Base-by-base conservation (phyloP, 2,888 invertebrate species). In the Rhodophaea formosa region DNA sequence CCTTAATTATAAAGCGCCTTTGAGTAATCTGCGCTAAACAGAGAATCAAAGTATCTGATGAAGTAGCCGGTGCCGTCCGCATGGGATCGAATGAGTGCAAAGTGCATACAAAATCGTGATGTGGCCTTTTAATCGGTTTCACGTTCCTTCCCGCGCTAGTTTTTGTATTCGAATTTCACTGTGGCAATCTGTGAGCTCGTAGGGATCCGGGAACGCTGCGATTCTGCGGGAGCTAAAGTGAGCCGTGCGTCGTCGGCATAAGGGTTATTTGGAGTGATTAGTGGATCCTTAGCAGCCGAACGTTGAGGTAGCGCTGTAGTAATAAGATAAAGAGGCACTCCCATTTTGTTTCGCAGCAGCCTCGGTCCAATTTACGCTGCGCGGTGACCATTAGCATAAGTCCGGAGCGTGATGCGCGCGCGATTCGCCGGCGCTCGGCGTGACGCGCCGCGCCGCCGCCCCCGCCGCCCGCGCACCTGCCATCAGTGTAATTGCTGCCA, bases 31-130 rank as follows among this genome's bases (percentile, higher is more conserved):
- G 76, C 73, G 76, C 74, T 73, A 80, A 81, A 83, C 79, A 82
- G 73, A 84, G 79, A 84, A 84, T 81, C 80, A 79, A 84, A 80
- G 81, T 80, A 84, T 83, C 77, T 69, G 69, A 74, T 74, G 74
- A 74, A 82, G 76, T 72, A 78, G 76, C 77, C 78, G 67, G 76
- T 77, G 69, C 80, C 80, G 76, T 80, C 76, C 75, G 75, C 79
- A 75, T 75, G 74, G 83, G 77, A 84, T 85, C 83, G 75, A 87
- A 83, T 83, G 84, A 89, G 89, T 90, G 88, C 91, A 91, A 89
- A 91, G 89, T 88, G 91, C 89, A 91, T 88, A 88, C 88, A 86
- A 82, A 90, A 89, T 90, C 91, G 91, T 91, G 91, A 90, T 91
- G 91, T 80, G 86, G 87, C 83, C 84, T 85, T 90, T 91, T 90